Evolutionary conservation across 2,113 vertebrate genomes (phyloP).

Genomic region (Saccopteryx bilineata): DNA sequence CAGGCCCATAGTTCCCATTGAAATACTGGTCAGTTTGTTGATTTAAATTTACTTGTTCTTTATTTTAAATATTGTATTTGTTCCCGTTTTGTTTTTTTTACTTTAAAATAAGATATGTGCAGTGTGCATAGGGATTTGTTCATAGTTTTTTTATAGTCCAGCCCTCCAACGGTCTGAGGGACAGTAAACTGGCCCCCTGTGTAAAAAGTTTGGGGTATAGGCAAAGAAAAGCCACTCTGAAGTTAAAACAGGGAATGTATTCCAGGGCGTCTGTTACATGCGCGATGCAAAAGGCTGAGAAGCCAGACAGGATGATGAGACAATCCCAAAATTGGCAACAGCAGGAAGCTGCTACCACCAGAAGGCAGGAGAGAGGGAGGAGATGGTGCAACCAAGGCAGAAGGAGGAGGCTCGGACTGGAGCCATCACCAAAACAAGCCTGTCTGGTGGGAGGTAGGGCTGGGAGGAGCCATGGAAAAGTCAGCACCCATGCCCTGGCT

Average conservation of each 20-base stretch:
- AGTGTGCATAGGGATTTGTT: too few species aligned
- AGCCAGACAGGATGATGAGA: neutral
- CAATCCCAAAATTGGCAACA: neutral
- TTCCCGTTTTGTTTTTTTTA: too few species aligned
- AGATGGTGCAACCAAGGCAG: rapidly evolving
- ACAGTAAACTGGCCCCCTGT: too few species aligned
- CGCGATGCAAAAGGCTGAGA: neutral
- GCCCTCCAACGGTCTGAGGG: too few species aligned
- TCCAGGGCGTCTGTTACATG: neutral
- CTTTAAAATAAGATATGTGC: too few species aligned
- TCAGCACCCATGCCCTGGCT: too few species aligned
- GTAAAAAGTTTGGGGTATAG: neutral
- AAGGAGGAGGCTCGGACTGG: neutral
- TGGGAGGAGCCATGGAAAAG: rapidly evolving
- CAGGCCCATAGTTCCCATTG: too few species aligned
- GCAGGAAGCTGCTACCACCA: neutral
- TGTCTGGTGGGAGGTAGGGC: neutral
- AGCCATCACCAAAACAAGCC: neutral
- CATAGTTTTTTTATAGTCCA: too few species aligned
- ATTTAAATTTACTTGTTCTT: too few species aligned
- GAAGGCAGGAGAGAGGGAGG: neutral
- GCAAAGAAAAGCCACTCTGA: neutral
- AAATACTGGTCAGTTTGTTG: too few species aligned
- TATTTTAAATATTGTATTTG: too few species aligned
- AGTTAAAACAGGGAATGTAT: neutral